A percentile compares a stretch with the other conserved stretches of the same genome.
Conservation (phyloP, 2,113 vertebrate genomes). For the Crotalus viridis region DNA sequence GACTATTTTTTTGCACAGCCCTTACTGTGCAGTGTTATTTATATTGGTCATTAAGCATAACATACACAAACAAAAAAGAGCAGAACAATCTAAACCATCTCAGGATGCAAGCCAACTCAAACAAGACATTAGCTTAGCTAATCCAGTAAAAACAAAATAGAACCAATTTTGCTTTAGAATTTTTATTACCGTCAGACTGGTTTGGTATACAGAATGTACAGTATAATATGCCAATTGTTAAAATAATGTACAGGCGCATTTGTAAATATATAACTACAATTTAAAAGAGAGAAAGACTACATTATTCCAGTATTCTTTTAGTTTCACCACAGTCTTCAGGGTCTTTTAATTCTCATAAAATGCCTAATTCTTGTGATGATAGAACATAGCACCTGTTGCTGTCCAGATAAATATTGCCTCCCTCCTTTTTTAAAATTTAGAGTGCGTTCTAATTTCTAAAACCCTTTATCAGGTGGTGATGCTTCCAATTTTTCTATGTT, state of each 20-base stretch:
- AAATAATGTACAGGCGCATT: not conserved
- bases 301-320: not conserved
- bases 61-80: not conserved
- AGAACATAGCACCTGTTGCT: not conserved
- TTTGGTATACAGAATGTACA: not conserved
- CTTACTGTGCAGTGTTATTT: not conserved
- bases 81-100: not conserved
- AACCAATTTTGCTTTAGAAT: not conserved
- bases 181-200: not conserved
- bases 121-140: not conserved
- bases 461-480: not conserved
- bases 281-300: not conserved
- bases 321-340: not conserved
- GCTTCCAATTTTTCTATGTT: not conserved
- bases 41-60: not conserved
- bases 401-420: not conserved
- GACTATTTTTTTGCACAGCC: too few species aligned
- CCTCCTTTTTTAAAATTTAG: not conserved
- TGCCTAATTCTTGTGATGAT: not conserved
- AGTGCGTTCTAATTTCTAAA: not conserved
- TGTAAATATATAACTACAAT: not conserved
- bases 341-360: not conserved
- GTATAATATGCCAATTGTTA: not conserved
- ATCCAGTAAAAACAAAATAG: not conserved
- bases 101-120: not conserved